Evolutionary conservation across 2,888 invertebrate species (phyloP), one percentile per base, ranked within the genome.

Genomic region (Macrophya annulata): DNA sequence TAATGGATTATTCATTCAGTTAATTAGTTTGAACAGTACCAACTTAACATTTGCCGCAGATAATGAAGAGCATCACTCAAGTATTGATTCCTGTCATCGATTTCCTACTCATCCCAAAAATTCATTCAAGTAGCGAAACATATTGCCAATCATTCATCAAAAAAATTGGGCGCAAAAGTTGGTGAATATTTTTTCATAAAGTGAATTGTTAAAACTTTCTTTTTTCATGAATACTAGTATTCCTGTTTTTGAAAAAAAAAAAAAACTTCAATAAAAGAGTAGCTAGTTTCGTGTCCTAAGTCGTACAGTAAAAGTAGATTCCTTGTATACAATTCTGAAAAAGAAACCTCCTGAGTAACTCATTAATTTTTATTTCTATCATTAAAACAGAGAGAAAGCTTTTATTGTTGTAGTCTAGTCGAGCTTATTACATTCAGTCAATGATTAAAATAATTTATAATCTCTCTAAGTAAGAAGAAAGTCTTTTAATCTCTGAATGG

Each of bases 1-100:
- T 45, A 25, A 45, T 45, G 43, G 72, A 74, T 45, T 21, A 74
- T 74, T 21, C 45, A n/a, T 45, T 74, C 15, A n/a, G 45, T n/a
- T 45, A 45, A 72, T 72, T 40, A 72, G 25, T 43, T 21, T 40
- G 45, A 72, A 72, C 21, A 45, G n/a, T 72, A 9, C 43, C 9
- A 17, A 68, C 31, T 37, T 4, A 68, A 68, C 37, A 5, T 31
- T 31, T 4, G 15, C 15, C 68, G n/a, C n/a, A n/a, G 72, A 72
- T 72, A 72, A 72, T 45, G 43, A 43, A 45, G 17, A 43, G 72
- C n/a, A 21, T 43, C 43, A 72, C n/a, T 43, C 40, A n/a, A 72
- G 21, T 72, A 72, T n/a, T 43, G 43, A 40, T 43, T 43, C 72
- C 43, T n/a, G 3, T 8, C 72, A 9, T 43, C n/a, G 40, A 71